phyloP scores from a whole-genome alignment of 2,113 vertebrate species.

The Thalassoma bifasciatum region DNA sequence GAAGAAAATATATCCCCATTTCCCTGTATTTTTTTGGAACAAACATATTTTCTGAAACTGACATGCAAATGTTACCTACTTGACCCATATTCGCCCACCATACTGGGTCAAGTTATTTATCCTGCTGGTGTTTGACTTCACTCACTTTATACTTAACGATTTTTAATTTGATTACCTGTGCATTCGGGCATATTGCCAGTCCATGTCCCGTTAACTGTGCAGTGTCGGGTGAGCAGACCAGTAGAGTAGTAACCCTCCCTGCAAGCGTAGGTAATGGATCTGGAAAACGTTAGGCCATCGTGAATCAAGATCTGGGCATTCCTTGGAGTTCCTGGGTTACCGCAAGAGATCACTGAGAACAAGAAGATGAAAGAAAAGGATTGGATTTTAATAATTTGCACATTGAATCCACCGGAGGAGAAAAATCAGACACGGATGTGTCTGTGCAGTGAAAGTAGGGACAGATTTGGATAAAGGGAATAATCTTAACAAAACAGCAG shows the following conservation, averaged over 20 bases:
- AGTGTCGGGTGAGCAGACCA: conserved; percentile 93
- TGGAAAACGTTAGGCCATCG: conserved; percentile 92
- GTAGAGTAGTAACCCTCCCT: conserved; percentile 94
- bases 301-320: conserved; percentile 90
- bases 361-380: conserved; percentile 3
- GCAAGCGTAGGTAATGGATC: conserved; percentile 92
- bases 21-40: background rate
- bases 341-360: conserved; percentile 91
- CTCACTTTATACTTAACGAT: background rate
- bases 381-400: background rate
- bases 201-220: conserved; percentile 96
- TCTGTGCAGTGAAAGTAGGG: background rate
- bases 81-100: background rate
- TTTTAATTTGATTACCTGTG: conserved; percentile 81
- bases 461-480: too few relatives aligned
- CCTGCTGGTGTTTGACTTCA: background rate
- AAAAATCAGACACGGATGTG: background rate
- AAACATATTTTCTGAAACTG: background rate
- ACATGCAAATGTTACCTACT: background rate
- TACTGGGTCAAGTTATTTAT: background rate
- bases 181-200: conserved; percentile 93
- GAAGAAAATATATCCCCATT: background rate
- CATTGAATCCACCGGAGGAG: background rate
- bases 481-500: too few relatives aligned
- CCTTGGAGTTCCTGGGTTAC: conserved; percentile 94